phyloP scores from a whole-genome alignment of 2,113 vertebrate species.

The Microcebus tavaratra region DNA sequence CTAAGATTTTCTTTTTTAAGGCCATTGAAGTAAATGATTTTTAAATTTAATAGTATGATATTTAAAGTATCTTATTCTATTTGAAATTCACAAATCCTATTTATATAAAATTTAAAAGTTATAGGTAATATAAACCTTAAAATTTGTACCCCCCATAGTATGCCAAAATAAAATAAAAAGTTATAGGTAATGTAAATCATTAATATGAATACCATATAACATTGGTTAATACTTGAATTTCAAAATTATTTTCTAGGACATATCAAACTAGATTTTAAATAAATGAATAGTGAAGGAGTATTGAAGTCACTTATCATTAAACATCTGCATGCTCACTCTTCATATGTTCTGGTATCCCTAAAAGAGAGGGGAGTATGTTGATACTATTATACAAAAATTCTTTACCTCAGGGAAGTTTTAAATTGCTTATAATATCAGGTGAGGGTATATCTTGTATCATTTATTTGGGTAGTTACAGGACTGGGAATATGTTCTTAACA shows the following conservation, averaged over 20 bases:
- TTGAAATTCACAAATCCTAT: conserved; percentile 45
- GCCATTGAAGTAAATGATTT: conserved; percentile 45
- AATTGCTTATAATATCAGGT: background rate
- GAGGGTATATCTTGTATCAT: background rate
- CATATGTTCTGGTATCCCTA: background rate
- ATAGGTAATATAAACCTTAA: background rate
- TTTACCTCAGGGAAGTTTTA: background rate
- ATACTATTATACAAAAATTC: background rate
- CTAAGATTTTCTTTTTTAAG: conserved; percentile 26
- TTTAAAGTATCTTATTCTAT: conserved; percentile 32
- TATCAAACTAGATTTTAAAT: background rate
- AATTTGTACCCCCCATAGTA: too few species aligned
- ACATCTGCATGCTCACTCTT: background rate
- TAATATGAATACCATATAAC: background rate
- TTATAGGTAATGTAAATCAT: conserved; percentile 5
- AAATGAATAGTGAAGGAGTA: background rate
- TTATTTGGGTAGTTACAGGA: background rate
- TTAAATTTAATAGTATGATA: conserved; percentile 30
- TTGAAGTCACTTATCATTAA: background rate
- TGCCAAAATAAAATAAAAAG: background rate
- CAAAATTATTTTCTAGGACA: conserved; percentile 24
- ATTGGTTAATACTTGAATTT: conserved; percentile 41
- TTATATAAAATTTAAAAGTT: conserved; percentile 41
- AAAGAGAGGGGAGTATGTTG: background rate
- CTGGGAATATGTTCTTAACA: background rate